Percentiles rank a stretch among this genome's conserved stretches.
Evolutionary conservation across 2,888 invertebrate species (phyloP).

Genomic region (Operophtera brumata): DNA sequence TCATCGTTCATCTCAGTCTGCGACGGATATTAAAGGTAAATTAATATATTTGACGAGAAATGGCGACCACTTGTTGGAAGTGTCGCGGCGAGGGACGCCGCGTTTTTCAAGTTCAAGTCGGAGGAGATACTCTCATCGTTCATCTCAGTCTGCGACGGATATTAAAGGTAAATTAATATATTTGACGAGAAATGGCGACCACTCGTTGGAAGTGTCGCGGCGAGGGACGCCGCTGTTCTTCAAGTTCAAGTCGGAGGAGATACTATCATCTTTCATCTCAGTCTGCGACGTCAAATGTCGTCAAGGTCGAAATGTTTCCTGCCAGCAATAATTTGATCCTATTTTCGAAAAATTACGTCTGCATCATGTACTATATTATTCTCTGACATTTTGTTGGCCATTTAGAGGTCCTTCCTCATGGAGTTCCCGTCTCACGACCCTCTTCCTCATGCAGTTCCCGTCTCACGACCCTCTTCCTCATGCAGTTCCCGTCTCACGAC

Average conservation of each 20-base stretch:
- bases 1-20: slow-evolving; percentile 90
- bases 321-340: no score
- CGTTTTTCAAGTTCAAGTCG: slow-evolving; percentile 85
- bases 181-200: slow-evolving; percentile 86
- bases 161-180: slow-evolving; percentile 90
- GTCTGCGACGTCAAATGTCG: slow-evolving; percentile 90
- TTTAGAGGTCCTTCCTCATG: no score
- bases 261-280: slow-evolving; percentile 89
- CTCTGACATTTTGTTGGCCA: no score
- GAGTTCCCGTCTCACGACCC: no score
- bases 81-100: slow-evolving; percentile 88
- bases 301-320: no score
- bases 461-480: no score
- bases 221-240: slow-evolving; percentile 88
- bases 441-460: no score
- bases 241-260: slow-evolving; percentile 83
- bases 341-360: no score
- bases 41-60: slow-evolving; percentile 90
- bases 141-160: slow-evolving; percentile 91
- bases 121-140: slow-evolving; percentile 86
- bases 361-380: no score
- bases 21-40: slow-evolving; percentile 90
- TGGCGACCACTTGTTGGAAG: slow-evolving; percentile 86
- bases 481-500: no score
- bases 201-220: slow-evolving; percentile 87